Base-by-base conservation (phyloP, 2,888 invertebrate species). In the Xanthia togata region DNA sequence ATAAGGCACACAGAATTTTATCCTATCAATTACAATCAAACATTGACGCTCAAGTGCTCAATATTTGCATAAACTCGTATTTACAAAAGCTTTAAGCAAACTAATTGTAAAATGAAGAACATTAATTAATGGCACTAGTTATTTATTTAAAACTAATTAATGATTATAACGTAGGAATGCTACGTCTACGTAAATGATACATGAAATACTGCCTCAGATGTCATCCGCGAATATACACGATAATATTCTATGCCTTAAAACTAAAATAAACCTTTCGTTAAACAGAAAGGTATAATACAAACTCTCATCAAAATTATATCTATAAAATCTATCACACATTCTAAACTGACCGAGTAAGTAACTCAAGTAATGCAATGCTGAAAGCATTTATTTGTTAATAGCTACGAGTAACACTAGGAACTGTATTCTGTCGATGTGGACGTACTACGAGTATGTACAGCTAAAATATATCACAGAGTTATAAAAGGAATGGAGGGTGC, bases 121-220 rank as follows among this genome's bases (percentile, higher is more conserved):
- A 82, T 73, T 84, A 87, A 88, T 89, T 90, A 93, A 93, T 93
- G 93, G 93, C 93, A 93, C 93, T 93, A 82, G 81, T 80, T 69
- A 82, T 81, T 82, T 78, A 81, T 84, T 90, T 89, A 86, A 59
- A 84, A 88, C 87, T 91, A 89, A 87, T 38, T 88, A 88, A 88
- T 84, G 84, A 85, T 76, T 81, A 79, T 20, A 60, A 83, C 87
- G 89, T 86, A 88, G 82, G 55, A 55, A 87, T 88, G 85, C 89
- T 89, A 91, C 89, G 90, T 87, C 76, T 83, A 82, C 72, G 77
- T 86, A 87, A 87, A 91, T 90, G 89, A 90, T 92, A 92, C 89
- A 91, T 93, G 92, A 95, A 96, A 96, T 96, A 96, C 96, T 96
- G 96, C 95, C 93, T 93, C 94, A 96, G 96, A 96, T 96, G 96